These are phyloP conservation scores for Lasioglossum pauxillum DNA, from an alignment of 2,888 invertebrate species.

Conservation along the genomic window DNA sequence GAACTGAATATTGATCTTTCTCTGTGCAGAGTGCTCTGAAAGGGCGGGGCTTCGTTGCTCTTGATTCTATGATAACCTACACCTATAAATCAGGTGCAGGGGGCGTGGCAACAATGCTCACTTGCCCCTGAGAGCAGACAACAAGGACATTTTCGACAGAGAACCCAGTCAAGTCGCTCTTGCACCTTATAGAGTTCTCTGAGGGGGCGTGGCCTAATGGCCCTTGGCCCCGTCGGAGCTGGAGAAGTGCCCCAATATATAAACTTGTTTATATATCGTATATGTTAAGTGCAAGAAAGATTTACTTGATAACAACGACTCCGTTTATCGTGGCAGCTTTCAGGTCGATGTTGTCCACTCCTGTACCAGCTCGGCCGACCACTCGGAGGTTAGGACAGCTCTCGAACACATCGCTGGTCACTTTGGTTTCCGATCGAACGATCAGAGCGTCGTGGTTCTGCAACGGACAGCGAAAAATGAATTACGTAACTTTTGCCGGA, in stretches of 20 bases:
- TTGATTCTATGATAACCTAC: too few relatives aligned
- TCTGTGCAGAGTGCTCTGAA: too few relatives aligned
- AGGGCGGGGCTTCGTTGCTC: too few relatives aligned
- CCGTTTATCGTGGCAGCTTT: slow-evolving; percentile 93
- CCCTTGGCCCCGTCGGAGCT: not conserved
- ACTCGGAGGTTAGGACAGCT: slow-evolving; percentile 92
- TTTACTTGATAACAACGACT: slow-evolving; percentile 96
- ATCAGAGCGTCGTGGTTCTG: slow-evolving; percentile 96
- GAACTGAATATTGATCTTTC: too few relatives aligned
- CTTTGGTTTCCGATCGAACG: slow-evolving; percentile 97
- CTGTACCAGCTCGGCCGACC: slow-evolving; percentile 98
- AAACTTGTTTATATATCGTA: not conserved
- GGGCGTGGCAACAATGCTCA: not conserved
- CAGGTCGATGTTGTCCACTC: slow-evolving; percentile 98
- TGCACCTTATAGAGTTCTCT: not conserved
- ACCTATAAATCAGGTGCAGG: too few relatives aligned
- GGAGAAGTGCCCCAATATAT: not conserved
- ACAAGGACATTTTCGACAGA: not conserved
- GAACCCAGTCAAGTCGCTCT: not conserved
- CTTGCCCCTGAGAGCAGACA: not conserved
- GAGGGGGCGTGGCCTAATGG: not conserved
- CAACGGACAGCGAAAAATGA: not conserved
- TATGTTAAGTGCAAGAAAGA: not conserved
- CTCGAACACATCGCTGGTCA: slow-evolving; percentile 93
- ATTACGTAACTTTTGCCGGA: not conserved